Conservation (phyloP, 2,888 invertebrate genomes). For the Leptinotarsa juncta region DNA sequence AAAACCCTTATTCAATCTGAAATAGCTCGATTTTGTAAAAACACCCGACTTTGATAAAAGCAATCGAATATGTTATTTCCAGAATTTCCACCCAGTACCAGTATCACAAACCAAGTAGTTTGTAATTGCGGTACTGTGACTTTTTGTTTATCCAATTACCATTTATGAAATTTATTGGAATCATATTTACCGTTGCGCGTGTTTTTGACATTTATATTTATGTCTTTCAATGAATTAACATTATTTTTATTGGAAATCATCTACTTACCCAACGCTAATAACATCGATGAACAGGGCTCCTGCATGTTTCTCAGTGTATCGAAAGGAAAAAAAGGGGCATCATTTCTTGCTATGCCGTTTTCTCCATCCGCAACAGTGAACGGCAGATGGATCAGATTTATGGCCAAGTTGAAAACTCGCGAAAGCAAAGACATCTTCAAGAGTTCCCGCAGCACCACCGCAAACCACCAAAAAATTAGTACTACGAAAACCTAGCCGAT, state of each 20-base stretch:
- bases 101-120: too few relatives aligned
- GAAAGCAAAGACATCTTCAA: constrained; percentile 52
- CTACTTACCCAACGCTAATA: constrained; percentile 50
- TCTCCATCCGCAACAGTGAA: constrained; percentile 44
- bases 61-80: too few relatives aligned
- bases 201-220: too few relatives aligned
- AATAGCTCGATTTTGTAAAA: too few relatives aligned
- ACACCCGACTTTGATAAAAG: too few relatives aligned
- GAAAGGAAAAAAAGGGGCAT: constrained; percentile 48
- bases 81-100: too few relatives aligned
- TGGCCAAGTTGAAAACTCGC: constrained; percentile 50
- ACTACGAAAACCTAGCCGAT: background rate
- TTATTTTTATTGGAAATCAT: background rate
- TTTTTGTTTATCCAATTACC: too few relatives aligned
- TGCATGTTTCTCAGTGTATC: constrained; percentile 47
- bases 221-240: too few relatives aligned
- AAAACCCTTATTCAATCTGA: too few relatives aligned
- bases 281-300: constrained; percentile 45
- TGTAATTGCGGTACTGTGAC: too few relatives aligned
- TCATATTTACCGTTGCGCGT: background rate
- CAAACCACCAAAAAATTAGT: background rate
- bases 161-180: too few relatives aligned
- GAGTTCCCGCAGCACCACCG: background rate
- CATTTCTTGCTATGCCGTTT: constrained; percentile 38
- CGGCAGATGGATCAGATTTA: constrained; percentile 52